Evolutionary conservation across 2,888 invertebrate genomes (phyloP).

Genomic region (Sarcophaga caerulescens): DNA sequence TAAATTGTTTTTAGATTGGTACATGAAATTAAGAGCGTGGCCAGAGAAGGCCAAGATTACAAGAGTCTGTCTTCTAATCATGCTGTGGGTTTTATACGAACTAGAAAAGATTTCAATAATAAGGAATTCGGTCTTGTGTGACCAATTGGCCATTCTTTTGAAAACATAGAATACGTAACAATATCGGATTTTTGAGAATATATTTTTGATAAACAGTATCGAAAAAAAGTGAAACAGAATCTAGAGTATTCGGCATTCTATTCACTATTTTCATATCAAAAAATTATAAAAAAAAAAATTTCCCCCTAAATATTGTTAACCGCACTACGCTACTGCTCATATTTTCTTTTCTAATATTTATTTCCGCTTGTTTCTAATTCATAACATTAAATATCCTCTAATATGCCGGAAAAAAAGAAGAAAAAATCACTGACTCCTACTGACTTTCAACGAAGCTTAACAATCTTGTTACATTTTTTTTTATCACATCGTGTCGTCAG

Average conservation of each 20-base stretch:
- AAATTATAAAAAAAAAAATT: too few species aligned
- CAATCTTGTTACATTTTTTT: conserved; percentile 3
- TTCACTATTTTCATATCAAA: too few species aligned
- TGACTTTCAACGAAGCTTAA: conserved; percentile 46
- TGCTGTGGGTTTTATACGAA: too few species aligned
- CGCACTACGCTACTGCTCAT: background rate
- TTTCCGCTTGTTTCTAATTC: conserved; percentile 57
- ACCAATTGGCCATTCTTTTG: too few species aligned
- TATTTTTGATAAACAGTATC: too few species aligned
- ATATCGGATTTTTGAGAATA: too few species aligned
- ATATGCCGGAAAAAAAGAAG: conserved; percentile 15
- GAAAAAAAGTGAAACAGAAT: too few species aligned
- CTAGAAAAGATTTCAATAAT: too few species aligned
- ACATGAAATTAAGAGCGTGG: background rate
- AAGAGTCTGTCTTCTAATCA: background rate
- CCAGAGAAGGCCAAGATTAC: background rate
- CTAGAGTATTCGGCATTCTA: too few species aligned
- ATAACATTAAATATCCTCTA: conserved; percentile 43
- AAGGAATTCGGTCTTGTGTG: too few species aligned
- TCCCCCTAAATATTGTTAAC: too few species aligned
- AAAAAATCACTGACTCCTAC: conserved; percentile 19
- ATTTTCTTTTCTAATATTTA: conserved; percentile 33
- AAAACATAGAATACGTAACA: too few species aligned
- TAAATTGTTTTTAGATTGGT: conserved; percentile 41
- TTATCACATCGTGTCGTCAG: background rate